Percentiles rank a stretch among this genome's conserved stretches.
These are phyloP conservation scores for Campoplex nolae DNA, from an alignment of 2,888 invertebrate genomes.

Conservation along the genomic window DNA sequence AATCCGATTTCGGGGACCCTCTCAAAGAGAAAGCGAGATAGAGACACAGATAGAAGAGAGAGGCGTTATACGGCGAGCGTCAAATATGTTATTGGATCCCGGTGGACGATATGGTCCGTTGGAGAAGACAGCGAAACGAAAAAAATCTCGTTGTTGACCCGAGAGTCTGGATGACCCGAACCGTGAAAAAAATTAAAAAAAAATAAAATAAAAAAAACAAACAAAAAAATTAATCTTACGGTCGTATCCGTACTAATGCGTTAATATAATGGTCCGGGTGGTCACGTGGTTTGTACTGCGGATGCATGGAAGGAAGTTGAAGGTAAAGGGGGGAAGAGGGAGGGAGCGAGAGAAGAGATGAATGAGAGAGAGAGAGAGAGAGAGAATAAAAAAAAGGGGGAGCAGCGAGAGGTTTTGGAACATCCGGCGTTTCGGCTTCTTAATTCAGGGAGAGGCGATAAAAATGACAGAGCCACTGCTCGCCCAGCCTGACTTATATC, in stretches of 20 bases:
- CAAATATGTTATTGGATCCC: conserved; percentile 82
- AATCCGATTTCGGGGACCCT: conserved; percentile 82
- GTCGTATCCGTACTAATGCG: conserved; percentile 58
- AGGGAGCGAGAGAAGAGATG: not conserved
- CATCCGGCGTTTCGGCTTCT: conserved; percentile 80
- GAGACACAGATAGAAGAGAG: not conserved
- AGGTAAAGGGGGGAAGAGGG: conserved; percentile 59
- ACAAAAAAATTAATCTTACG: conserved; percentile 47
- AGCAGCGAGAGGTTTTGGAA: conserved; percentile 69
- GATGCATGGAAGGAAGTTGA: conserved; percentile 66
- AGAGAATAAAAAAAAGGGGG: conserved; percentile 60
- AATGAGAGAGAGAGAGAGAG: conserved; percentile 31
- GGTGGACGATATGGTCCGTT: conserved; percentile 72
- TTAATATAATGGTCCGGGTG: conserved; percentile 42
- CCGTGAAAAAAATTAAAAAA: not conserved
- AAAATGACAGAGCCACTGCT: conserved; percentile 84
- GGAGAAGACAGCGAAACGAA: conserved; percentile 31
- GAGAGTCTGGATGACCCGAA: conserved; percentile 5
- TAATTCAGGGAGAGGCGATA: conserved; percentile 84
- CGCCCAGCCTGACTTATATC: conserved; percentile 83
- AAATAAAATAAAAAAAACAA: not conserved
- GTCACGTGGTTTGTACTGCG: conserved; percentile 49
- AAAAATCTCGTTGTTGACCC: conserved; percentile 21
- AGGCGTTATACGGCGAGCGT: conserved; percentile 69
- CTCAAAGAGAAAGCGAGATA: conserved; percentile 32